Evolutionary conservation across 2,113 vertebrate species (phyloP).

Genomic region (Tragelaphus buxtoni): DNA sequence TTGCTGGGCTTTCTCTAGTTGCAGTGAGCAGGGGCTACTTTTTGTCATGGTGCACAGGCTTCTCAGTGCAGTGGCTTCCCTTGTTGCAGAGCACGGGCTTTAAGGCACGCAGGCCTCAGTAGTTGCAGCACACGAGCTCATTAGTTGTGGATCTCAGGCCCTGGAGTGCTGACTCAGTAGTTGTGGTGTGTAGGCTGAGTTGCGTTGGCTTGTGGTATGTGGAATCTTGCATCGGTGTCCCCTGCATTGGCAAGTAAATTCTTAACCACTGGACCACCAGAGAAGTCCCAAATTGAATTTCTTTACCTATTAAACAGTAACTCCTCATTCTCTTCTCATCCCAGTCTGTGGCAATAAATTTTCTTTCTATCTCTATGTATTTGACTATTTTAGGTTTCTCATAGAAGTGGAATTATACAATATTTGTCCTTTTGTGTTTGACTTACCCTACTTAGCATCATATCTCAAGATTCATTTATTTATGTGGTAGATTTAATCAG

Average conservation of each 20-base stretch:
- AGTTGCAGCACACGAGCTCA: not conserved
- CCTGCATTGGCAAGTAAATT: not conserved
- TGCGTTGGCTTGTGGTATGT: not conserved
- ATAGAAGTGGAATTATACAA: not conserved
- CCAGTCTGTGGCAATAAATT: not conserved
- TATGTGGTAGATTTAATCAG: not conserved
- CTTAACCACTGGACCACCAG: not conserved
- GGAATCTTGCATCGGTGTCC: not conserved
- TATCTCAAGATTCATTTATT: not conserved
- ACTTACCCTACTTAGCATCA: not conserved
- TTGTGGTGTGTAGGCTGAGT: not conserved
- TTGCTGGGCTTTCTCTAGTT: not conserved
- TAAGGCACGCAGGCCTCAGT: not conserved
- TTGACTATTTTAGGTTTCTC: not conserved
- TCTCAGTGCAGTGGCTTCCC: not conserved
- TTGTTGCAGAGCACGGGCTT: not conserved
- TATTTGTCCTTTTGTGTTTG: not conserved
- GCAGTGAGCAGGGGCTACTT: not conserved
- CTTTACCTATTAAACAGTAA: not conserved
- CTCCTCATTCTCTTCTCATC: not conserved
- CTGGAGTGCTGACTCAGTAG: not conserved
- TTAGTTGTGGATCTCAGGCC: not conserved
- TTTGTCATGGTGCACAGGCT: not conserved
- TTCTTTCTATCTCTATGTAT: not conserved
- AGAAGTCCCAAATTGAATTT: not conserved